phyloP scores from a whole-genome alignment of 2,888 invertebrate species.

The Hirtodrosophila confusa region DNA sequence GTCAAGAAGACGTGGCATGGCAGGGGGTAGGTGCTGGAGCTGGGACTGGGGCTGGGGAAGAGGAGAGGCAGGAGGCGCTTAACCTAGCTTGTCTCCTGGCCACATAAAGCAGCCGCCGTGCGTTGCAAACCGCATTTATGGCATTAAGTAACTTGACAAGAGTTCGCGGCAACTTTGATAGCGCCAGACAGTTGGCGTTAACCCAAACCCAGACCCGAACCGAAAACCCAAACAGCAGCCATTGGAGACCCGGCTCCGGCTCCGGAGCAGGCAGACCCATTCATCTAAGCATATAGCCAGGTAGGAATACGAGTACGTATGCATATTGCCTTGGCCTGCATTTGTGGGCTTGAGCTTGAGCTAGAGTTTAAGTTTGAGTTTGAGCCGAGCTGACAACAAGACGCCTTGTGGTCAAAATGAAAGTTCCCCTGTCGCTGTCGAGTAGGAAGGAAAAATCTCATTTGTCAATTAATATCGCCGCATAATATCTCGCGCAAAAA shows the following conservation, averaged over 20 bases:
- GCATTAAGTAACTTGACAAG: constrained; percentile 70
- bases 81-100: constrained; percentile 52
- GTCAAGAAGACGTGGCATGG: constrained; percentile 38
- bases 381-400: constrained; percentile 62
- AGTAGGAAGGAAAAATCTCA: constrained; percentile 81
- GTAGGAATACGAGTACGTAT: constrained; percentile 23
- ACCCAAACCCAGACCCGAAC: constrained; percentile 37
- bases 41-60: not conserved
- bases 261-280: constrained; percentile 11
- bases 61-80: no score
- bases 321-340: constrained; percentile 74
- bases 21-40: constrained; percentile 6
- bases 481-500: constrained; percentile 73
- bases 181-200: constrained; percentile 60
- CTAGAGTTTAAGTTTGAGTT: constrained; percentile 33
- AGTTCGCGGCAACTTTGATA: constrained; percentile 67
- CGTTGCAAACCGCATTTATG: constrained; percentile 58
- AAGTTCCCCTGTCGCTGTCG: constrained; percentile 77
- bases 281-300: constrained; percentile 25
- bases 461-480: constrained; percentile 82
- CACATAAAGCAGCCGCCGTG: constrained; percentile 43
- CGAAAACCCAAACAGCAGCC: constrained; percentile 53
- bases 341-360: constrained; percentile 41
- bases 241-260: constrained; percentile 17
- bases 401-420: constrained; percentile 79